Evolutionary conservation across 1,140 invertebrate genomes (phyloP).

Genomic region (Drosophila kepulauana): DNA sequence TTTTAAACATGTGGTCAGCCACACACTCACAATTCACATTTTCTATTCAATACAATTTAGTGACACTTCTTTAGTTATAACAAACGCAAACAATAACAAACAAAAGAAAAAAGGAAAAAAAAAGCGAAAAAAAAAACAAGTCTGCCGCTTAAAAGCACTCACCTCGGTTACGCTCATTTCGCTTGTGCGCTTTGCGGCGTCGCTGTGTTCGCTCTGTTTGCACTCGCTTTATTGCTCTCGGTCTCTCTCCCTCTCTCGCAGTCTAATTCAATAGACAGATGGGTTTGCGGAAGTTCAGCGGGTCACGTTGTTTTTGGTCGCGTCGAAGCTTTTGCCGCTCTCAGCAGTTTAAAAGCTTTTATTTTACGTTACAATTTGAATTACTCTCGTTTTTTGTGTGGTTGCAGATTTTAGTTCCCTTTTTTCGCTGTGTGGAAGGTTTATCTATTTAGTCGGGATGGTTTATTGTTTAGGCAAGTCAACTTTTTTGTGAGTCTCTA

Average conservation of each 20-base stretch:
- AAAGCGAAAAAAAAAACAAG: background rate
- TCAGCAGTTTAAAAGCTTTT: conserved; percentile 17
- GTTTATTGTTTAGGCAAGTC: conserved; percentile 2
- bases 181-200: conserved; percentile 34
- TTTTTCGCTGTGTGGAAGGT: background rate
- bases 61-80: conserved; percentile 10
- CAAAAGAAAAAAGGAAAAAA: conserved; percentile 36
- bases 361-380: conserved; percentile 24
- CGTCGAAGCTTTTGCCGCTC: background rate
- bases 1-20: conserved; percentile 4
- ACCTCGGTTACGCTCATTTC: conserved; percentile 66
- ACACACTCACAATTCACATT: conserved; percentile 1
- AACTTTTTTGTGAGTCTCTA: background rate
- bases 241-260: background rate
- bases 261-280: background rate
- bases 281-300: background rate
- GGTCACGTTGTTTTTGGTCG: background rate
- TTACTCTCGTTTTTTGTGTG: background rate
- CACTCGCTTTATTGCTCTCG: conserved; percentile 6
- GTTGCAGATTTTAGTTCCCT: background rate
- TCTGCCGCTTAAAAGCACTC: conserved; percentile 23
- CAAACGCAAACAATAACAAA: background rate
- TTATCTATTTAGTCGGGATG: conserved; percentile 5
- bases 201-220: conserved; percentile 10
- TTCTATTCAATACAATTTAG: conserved; percentile 8